Conservation (phyloP, 2,888 invertebrate species). For the Coremacera marginata region DNA sequence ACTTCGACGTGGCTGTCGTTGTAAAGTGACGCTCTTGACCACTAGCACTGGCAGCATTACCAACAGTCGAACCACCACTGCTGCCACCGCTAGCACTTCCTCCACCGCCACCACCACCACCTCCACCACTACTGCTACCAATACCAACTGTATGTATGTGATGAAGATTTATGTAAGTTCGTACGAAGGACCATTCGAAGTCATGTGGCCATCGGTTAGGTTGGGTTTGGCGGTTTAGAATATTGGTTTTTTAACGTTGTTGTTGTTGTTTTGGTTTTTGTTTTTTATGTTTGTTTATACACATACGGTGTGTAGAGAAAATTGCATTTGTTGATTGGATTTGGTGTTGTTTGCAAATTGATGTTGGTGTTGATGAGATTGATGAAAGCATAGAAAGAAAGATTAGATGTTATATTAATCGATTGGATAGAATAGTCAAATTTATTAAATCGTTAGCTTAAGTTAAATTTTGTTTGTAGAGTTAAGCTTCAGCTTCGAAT, state of each 20-base stretch:
- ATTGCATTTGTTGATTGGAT: conserved; percentile 63
- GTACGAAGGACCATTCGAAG: conserved; percentile 30
- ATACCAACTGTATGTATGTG: conserved; percentile 55
- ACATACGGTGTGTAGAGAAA: conserved; percentile 51
- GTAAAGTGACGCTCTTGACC: conserved; percentile 63
- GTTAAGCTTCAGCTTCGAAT: too few relatives aligned
- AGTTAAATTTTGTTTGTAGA: neutral
- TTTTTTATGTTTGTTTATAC: conserved; percentile 53
- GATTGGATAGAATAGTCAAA: conserved; percentile 46
- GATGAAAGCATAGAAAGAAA: conserved; percentile 47
- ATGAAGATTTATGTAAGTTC: conserved; percentile 26
- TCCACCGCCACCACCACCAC: conserved; percentile 55
- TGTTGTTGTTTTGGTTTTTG: conserved; percentile 28
- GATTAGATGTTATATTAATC: conserved; percentile 41
- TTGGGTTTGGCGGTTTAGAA: conserved; percentile 38
- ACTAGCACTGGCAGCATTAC: conserved; percentile 44
- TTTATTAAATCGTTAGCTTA: neutral
- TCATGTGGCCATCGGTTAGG: conserved; percentile 16
- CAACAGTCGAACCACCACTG: conserved; percentile 44
- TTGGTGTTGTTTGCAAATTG: conserved; percentile 38
- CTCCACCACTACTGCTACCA: conserved; percentile 56
- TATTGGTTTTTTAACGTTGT: neutral
- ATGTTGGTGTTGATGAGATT: conserved; percentile 55
- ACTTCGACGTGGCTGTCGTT: conserved; percentile 63
- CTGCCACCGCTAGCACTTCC: conserved; percentile 51